Evolutionary conservation across 2,888 invertebrate species (phyloP).

Genomic region (Lepidochitona cinerea): DNA sequence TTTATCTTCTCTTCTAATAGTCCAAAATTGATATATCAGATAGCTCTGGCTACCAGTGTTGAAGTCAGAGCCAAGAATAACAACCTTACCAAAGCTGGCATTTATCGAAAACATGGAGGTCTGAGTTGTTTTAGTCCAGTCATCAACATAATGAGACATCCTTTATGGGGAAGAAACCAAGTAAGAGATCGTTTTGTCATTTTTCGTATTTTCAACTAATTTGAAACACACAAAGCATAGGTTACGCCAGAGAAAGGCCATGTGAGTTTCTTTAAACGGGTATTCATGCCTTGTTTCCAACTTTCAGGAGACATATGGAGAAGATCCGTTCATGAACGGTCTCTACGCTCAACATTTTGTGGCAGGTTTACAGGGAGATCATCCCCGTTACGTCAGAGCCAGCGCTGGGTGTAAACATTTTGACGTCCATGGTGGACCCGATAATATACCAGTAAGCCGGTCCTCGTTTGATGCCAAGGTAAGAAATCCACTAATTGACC

Average conservation of each 20-base stretch:
- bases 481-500: too few species aligned
- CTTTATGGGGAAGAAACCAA: slow-evolving; percentile 68
- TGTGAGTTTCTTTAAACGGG: too few species aligned
- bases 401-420: slow-evolving; percentile 69
- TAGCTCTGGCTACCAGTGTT: slow-evolving; percentile 33
- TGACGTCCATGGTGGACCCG: slow-evolving; percentile 65
- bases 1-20: too few species aligned
- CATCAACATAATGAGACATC: slow-evolving; percentile 68
- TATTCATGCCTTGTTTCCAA: too few species aligned
- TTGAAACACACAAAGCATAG: too few species aligned
- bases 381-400: slow-evolving; percentile 58
- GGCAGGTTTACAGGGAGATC: slow-evolving; percentile 61
- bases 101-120: slow-evolving; percentile 47
- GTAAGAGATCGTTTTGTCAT: too few species aligned
- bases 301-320: slow-evolving; percentile 68
- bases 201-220: too few species aligned
- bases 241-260: too few species aligned
- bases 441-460: slow-evolving; percentile 56
- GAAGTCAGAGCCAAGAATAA: slow-evolving; percentile 46
- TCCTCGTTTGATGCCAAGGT: slow-evolving; percentile 56
- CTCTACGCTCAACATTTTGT: slow-evolving; percentile 55
- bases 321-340: slow-evolving; percentile 65
- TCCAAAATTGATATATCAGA: slow-evolving; percentile 1
- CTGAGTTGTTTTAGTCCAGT: slow-evolving; percentile 67
- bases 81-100: slow-evolving; percentile 16